Evolutionary conservation across 2,888 invertebrate genomes (phyloP).

Genomic region (Drosophila emarginata): DNA sequence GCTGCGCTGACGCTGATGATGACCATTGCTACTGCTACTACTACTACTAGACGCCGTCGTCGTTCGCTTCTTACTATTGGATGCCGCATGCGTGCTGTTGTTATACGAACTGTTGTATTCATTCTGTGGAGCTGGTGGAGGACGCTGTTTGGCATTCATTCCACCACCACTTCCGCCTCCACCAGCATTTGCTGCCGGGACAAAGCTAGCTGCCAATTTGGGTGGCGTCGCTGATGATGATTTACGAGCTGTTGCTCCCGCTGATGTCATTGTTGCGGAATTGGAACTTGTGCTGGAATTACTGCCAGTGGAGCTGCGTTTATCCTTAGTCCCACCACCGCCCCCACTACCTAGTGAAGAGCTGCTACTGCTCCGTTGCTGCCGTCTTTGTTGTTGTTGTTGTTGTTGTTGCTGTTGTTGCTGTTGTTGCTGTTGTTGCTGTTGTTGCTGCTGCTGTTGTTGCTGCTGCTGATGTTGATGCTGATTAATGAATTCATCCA

Average conservation of each 20-base stretch:
- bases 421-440: constrained; percentile 33
- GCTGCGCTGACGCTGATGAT: constrained; percentile 30
- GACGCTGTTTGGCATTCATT: constrained; percentile 25
- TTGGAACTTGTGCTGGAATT: constrained; percentile 60
- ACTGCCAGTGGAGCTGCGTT: constrained; percentile 68
- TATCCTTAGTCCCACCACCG: constrained; percentile 53
- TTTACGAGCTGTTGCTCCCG: constrained; percentile 57
- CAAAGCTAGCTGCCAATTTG: constrained; percentile 60
- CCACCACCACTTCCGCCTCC: neutral
- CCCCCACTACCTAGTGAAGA: constrained; percentile 39
- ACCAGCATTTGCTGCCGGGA: constrained; percentile 35
- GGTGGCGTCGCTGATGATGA: constrained; percentile 65
- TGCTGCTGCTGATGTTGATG: constrained; percentile 42
- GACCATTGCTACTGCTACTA: constrained; percentile 40
- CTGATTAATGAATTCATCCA: constrained; percentile 78
- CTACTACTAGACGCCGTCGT: constrained; percentile 29
- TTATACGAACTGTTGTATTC: constrained; percentile 64
- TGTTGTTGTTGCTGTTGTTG: constrained; percentile 38
- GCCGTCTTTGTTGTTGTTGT: constrained; percentile 36
- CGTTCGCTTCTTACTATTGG: constrained; percentile 65
- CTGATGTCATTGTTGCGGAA: constrained; percentile 58
- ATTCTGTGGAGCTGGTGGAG: constrained; percentile 31
- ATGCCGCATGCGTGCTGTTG: constrained; percentile 62
- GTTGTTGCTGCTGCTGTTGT: constrained; percentile 42
- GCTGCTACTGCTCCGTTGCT: constrained; percentile 48